Evolutionary conservation across 2,797 vertebrate genomes (phyloP).

Genomic region (Tapirus indicus): DNA sequence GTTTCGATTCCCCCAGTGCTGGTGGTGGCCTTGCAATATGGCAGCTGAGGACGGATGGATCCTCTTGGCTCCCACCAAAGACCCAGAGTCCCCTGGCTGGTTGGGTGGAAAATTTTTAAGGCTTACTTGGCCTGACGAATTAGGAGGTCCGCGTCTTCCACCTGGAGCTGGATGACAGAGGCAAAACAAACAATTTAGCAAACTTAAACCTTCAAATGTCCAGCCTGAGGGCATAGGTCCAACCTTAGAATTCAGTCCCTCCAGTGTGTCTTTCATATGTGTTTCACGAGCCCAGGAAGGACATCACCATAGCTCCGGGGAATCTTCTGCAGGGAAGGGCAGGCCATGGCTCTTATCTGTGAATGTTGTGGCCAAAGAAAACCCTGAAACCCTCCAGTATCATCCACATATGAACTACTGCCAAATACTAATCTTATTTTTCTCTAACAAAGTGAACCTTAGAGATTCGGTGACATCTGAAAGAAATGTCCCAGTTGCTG

Average conservation of each 20-base stretch:
- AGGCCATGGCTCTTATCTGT: not conserved
- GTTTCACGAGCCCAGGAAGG: not conserved
- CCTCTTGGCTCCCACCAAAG: not conserved
- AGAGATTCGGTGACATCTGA: not conserved
- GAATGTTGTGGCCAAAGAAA: not conserved
- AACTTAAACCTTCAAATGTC: not conserved
- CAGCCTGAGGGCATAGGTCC: not conserved
- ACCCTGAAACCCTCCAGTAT: not conserved
- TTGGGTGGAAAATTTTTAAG: not conserved
- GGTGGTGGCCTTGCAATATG: too few species aligned
- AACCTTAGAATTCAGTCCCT: not conserved
- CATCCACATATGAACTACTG: not conserved
- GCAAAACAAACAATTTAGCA: not conserved
- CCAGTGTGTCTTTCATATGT: not conserved
- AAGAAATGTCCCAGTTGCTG: not conserved
- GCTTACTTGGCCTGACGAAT: not conserved
- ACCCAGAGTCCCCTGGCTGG: not conserved
- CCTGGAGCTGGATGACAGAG: not conserved
- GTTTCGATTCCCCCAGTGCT: not conserved
- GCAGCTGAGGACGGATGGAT: not conserved
- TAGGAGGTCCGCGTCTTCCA: not conserved
- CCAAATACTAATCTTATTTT: not conserved
- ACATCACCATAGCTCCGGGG: not conserved
- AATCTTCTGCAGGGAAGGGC: not conserved
- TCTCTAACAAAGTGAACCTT: slow-evolving; percentile 21